Percentiles rank a stretch among this genome's conserved stretches.
These are phyloP conservation scores for Mya arenaria DNA, from an alignment of 1,140 invertebrate species.

Conservation along the genomic window DNA sequence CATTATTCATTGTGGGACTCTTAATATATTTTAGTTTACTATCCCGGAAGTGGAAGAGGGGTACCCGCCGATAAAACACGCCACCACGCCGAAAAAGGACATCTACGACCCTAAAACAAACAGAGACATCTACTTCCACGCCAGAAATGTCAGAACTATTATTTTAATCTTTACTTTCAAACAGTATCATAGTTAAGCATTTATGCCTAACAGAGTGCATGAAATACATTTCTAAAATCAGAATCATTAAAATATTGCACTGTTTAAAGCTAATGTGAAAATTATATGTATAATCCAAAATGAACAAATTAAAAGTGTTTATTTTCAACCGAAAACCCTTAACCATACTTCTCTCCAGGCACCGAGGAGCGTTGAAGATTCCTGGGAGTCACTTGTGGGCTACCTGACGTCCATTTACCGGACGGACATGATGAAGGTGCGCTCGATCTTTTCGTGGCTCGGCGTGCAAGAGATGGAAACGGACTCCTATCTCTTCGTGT, in stretches of 20 bases:
- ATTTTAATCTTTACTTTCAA: too few relatives aligned
- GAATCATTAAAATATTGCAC: too few relatives aligned
- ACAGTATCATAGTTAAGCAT: too few relatives aligned
- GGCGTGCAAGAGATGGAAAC: slow-evolving; percentile 48
- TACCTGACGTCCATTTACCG: slow-evolving; percentile 38
- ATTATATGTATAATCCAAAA: too few relatives aligned
- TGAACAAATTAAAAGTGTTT: too few relatives aligned
- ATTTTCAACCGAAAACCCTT: too few relatives aligned
- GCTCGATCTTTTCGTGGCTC: slow-evolving; percentile 57
- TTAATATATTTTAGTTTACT: slow-evolving; percentile 6
- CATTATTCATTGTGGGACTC: too few relatives aligned
- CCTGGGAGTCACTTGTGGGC: slow-evolving; percentile 43
- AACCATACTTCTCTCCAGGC: too few relatives aligned
- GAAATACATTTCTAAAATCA: too few relatives aligned
- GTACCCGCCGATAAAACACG: not conserved
- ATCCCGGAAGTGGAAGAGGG: slow-evolving; percentile 36
- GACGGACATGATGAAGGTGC: slow-evolving; percentile 57
- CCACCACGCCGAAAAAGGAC: slow-evolving; percentile 36
- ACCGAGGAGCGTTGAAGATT: slow-evolving; percentile 32
- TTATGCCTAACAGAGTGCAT: too few relatives aligned
- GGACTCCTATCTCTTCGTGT: slow-evolving; percentile 40
- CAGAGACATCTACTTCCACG: slow-evolving; percentile 40
- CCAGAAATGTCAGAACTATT: not conserved
- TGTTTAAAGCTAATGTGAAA: too few relatives aligned
- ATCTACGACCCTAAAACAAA: slow-evolving; percentile 44